Percentiles rank a stretch among this genome's conserved stretches.
These are phyloP conservation scores for Octodonta nipae DNA, from an alignment of 2,888 invertebrate species.

Conservation along the genomic window DNA sequence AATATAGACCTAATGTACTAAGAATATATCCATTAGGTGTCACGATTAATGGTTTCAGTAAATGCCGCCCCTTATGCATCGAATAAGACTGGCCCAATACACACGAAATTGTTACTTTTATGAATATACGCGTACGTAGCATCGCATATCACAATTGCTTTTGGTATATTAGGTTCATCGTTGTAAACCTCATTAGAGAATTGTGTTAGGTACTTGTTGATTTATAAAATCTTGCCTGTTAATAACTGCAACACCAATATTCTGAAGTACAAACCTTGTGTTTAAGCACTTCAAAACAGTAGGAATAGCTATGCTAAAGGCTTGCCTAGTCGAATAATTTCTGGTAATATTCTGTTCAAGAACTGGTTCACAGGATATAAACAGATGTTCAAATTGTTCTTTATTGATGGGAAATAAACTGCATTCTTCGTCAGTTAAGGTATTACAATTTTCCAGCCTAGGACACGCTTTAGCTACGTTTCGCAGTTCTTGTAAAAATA, in stretches of 20 bases:
- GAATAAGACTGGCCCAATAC: slow-evolving; percentile 5
- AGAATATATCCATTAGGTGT: slow-evolving; percentile 8
- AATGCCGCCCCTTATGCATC: slow-evolving; percentile 5
- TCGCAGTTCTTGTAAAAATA: too few relatives aligned
- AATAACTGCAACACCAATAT: slow-evolving; percentile 8
- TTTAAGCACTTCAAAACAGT: slow-evolving; percentile 2
- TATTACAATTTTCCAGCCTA: too few relatives aligned
- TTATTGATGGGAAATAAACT: too few relatives aligned
- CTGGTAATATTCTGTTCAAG: too few relatives aligned
- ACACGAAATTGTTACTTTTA: slow-evolving; percentile 3
- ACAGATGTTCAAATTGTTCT: too few relatives aligned
- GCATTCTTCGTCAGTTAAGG: too few relatives aligned
- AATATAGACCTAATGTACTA: slow-evolving; percentile 5
- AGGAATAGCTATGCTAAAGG: slow-evolving; percentile 4
- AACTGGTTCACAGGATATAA: too few relatives aligned
- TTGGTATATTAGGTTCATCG: slow-evolving; percentile 1
- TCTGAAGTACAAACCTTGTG: slow-evolving; percentile 5
- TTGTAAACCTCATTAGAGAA: slow-evolving; percentile 5
- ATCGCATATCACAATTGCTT: slow-evolving; percentile 5
- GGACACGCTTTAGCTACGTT: too few relatives aligned
- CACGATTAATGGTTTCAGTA: slow-evolving; percentile 6
- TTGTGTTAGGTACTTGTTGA: slow-evolving; percentile 5
- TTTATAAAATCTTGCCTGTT: slow-evolving; percentile 6
- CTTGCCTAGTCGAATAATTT: slow-evolving; percentile 5
- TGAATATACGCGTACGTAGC: slow-evolving; percentile 5